Evolutionary conservation across 1,140 invertebrate genomes (phyloP).

Genomic region (Bombus consobrinus): DNA sequence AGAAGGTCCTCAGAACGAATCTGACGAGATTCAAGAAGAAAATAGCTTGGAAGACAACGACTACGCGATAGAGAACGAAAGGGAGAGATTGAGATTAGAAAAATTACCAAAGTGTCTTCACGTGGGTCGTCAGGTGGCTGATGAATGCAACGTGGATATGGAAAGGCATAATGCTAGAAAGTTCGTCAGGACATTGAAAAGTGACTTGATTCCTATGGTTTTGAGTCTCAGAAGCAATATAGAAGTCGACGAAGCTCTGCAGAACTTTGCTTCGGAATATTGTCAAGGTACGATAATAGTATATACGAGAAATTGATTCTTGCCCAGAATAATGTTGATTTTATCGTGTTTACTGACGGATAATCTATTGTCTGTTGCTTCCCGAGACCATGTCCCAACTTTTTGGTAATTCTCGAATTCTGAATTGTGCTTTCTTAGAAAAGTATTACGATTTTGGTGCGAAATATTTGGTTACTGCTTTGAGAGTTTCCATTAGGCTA

Average conservation of each 20-base stretch:
- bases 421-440: background rate
- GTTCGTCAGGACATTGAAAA: conserved; percentile 88
- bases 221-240: conserved; percentile 88
- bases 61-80: conserved; percentile 82
- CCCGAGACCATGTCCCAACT: background rate
- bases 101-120: conserved; percentile 87
- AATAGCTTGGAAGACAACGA: conserved; percentile 80
- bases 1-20: conserved; percentile 87
- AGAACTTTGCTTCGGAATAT: conserved; percentile 95
- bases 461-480: background rate
- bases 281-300: conserved; percentile 87
- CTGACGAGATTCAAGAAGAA: conserved; percentile 83
- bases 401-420: background rate
- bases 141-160: conserved; percentile 89
- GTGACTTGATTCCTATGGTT: conserved; percentile 88
- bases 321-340: background rate
- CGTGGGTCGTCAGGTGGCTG: conserved; percentile 82
- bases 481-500: background rate
- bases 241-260: conserved; percentile 94
- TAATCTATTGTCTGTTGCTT: background rate
- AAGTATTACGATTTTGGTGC: background rate
- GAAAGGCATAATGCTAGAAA: conserved; percentile 91
- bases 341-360: too few relatives aligned
- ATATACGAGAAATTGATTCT: background rate
- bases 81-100: conserved; percentile 84